phyloP scores from a whole-genome alignment of 2,888 invertebrate species.

The Harmothoe impar region DNA sequence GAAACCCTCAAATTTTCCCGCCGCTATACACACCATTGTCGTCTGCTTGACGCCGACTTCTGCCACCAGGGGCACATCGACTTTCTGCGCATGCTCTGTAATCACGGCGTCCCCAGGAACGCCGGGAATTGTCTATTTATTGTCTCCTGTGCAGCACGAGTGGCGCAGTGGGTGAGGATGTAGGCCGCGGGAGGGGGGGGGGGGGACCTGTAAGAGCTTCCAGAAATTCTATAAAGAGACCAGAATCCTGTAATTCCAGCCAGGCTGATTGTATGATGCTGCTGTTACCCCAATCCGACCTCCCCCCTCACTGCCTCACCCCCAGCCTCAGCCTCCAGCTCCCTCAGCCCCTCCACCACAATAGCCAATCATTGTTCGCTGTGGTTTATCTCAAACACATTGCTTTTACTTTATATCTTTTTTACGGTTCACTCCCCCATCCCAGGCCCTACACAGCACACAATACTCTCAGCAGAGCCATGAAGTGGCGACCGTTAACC shows the following conservation, averaged over 20 bases:
- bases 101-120: neutral
- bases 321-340: neutral
- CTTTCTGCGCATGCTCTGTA: neutral
- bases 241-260: neutral
- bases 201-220: neutral
- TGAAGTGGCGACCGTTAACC: too few relatives aligned
- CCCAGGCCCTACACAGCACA: too few relatives aligned
- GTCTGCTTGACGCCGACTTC: neutral
- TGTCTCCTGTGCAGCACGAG: neutral
- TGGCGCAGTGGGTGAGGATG: neutral
- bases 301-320: neutral
- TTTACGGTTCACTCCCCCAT: too few relatives aligned
- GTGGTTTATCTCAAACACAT: conserved; percentile 8
- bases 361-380: conserved; percentile 31
- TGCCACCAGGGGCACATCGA: neutral
- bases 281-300: neutral
- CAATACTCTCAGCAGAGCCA: too few relatives aligned
- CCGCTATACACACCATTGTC: conserved; percentile 55
- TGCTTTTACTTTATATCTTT: neutral
- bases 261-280: conserved; percentile 33
- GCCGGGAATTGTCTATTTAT: conserved; percentile 37
- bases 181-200: neutral
- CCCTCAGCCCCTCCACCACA: neutral
- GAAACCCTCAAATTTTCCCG: conserved; percentile 25
- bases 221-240: conserved; percentile 37